Percentiles rank a stretch among this genome's conserved stretches.
These are phyloP conservation scores for Labeo catla DNA, from an alignment of 2,113 vertebrate genomes.

Conservation along the genomic window DNA sequence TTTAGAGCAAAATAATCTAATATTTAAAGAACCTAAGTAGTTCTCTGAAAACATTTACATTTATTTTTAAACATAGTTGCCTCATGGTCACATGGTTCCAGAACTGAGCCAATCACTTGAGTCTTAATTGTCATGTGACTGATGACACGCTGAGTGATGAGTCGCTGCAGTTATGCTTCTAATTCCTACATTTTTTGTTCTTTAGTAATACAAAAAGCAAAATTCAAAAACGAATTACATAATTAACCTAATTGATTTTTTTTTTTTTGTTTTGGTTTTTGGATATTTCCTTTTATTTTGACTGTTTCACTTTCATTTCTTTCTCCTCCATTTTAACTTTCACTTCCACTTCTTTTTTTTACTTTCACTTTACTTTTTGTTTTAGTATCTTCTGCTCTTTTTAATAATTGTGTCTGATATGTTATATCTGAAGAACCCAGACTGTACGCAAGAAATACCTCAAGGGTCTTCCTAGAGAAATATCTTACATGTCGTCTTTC, in stretches of 20 bases:
- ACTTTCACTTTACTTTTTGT: too few relatives aligned
- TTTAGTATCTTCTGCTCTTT: background rate
- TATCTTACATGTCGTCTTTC: background rate
- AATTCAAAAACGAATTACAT: too few relatives aligned
- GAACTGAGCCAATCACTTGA: background rate
- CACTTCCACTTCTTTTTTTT: too few relatives aligned
- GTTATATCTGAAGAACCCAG: background rate
- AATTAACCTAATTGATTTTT: too few relatives aligned
- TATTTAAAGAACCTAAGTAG: background rate
- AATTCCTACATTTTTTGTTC: background rate
- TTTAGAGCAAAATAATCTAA: background rate
- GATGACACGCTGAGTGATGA: background rate
- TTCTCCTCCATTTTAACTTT: background rate
- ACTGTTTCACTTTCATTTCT: background rate
- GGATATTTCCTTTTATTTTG: background rate
- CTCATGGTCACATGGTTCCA: background rate
- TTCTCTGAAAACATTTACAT: background rate
- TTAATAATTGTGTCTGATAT: background rate
- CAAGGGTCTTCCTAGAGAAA: background rate
- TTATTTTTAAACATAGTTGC: background rate
- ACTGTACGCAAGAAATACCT: background rate
- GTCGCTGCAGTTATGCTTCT: background rate
- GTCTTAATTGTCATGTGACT: constrained; percentile 8
- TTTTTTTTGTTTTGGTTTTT: too few relatives aligned
- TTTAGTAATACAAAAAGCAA: background rate